These are phyloP conservation scores for Coenobita brevimanus DNA, from an alignment of 1,140 invertebrate genomes.

Conservation along the genomic window DNA sequence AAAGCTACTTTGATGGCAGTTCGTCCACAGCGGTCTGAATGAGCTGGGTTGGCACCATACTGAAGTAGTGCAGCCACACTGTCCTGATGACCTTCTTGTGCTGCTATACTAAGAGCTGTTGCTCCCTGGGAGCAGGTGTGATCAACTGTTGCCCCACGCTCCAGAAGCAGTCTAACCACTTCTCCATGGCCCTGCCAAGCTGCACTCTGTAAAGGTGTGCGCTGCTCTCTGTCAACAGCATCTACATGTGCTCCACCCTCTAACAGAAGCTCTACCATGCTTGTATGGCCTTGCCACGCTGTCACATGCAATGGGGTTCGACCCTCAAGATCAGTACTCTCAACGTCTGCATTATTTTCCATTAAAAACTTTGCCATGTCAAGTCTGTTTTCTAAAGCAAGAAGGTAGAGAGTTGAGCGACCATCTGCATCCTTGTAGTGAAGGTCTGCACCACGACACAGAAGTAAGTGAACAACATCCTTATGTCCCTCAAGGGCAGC, in stretches of 20 bases:
- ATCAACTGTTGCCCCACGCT: conserved; percentile 85
- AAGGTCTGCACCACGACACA: conserved; percentile 87
- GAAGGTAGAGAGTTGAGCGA: conserved; percentile 91
- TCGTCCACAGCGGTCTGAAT: conserved; percentile 92
- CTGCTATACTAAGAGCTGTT: conserved; percentile 84
- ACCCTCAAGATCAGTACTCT: conserved; percentile 91
- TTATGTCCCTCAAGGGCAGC: conserved; percentile 91
- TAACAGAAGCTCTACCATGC: conserved; percentile 91
- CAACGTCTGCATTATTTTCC: conserved; percentile 86
- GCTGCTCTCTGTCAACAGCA: conserved; percentile 89
- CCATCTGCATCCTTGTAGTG: conserved; percentile 94
- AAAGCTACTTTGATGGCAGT: conserved; percentile 85
- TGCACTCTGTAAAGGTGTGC: conserved; percentile 94
- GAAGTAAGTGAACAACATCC: conserved; percentile 83
- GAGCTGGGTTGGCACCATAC: conserved; percentile 91
- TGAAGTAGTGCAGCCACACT: conserved; percentile 90
- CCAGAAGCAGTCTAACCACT: conserved; percentile 87
- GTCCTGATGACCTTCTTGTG: conserved; percentile 90
- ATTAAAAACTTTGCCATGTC: conserved; percentile 89
- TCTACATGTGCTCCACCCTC: conserved; percentile 88
- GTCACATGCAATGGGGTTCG: conserved; percentile 93
- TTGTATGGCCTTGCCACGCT: conserved; percentile 92
- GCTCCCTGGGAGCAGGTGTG: conserved; percentile 93
- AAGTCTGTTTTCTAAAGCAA: conserved; percentile 91
- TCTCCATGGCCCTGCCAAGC: conserved; percentile 93